These are phyloP conservation scores for Solen grandis DNA, from an alignment of 1,140 invertebrate genomes.

Conservation along the genomic window DNA sequence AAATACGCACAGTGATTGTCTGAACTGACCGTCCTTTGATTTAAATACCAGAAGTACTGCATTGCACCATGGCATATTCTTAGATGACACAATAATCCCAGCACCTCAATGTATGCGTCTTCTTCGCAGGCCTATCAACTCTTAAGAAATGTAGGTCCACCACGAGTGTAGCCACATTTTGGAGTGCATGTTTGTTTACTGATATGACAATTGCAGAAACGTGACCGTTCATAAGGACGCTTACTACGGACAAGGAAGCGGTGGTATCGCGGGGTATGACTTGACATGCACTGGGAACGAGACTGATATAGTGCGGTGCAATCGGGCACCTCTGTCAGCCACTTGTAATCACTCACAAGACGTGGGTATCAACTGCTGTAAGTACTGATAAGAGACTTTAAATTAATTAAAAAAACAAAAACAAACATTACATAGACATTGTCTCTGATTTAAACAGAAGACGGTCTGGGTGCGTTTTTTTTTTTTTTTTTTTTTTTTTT, in stretches of 20 bases:
- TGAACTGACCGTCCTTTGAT: no score
- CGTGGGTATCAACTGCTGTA: constrained; percentile 34
- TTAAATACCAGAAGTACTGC: neutral
- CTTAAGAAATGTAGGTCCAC: neutral
- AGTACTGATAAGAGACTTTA: neutral
- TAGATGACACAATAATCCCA: neutral
- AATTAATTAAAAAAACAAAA: no score
- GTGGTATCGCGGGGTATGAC: neutral
- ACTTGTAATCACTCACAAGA: neutral
- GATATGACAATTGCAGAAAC: neutral
- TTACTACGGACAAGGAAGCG: neutral
- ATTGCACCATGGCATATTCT: neutral
- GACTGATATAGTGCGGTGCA: constrained; percentile 22
- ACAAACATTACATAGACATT: no score
- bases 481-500: no score
- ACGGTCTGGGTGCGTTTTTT: no score
- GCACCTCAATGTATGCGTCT: neutral
- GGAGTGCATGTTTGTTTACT: neutral
- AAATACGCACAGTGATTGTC: no score
- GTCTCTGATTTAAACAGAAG: no score
- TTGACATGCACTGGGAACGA: constrained; percentile 22
- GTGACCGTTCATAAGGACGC: neutral
- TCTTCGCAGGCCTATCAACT: neutral
- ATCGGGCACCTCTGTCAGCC: neutral
- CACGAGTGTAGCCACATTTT: neutral